Evolutionary conservation across 1,140 invertebrate species (phyloP), one percentile per base, ranked within the genome.

Genomic region (Zaprionus ghesquierei): DNA sequence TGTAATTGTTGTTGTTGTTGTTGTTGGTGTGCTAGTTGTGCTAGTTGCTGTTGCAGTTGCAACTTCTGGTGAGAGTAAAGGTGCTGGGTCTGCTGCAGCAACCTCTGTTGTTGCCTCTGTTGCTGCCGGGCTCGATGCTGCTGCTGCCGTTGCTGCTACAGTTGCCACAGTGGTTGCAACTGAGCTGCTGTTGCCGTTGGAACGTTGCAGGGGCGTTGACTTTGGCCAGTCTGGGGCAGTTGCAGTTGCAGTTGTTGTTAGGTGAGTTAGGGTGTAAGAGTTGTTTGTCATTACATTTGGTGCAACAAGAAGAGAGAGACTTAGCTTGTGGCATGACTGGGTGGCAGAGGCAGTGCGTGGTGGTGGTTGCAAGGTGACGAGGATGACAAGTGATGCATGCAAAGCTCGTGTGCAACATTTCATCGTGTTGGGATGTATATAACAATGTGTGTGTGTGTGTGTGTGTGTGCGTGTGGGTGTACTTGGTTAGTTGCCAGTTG

Each of bases 181-280:
- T 49, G 46, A 49, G 54, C 50, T 66, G 74, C 38, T 74, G 77
- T 35, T 76, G 70, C 73, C 84, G 72, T 50, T 85, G 58, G 58
- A 27, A 55, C 62, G 54, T n/a, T 18, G 27, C 55, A 68, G 50
- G 25, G 80, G 80, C 53, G 80, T 86, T 33, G 86, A 90, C 74
- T 90, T 90, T 18, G 86, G 86, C 86, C 86, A 90, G 75, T 90
- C 86, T 86, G 20, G 38, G 13, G 38, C 66, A 38, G 56, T 29
- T 27, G 79, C 69, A 41, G 68, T 69, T 64, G 64, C 78, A 74
- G 50, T 66, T 56, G 60, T 69, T 69, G 31, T 79, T 86, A 79
- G 75, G 81, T 86, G 72, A 66, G 82, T 86, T 86, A 81, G 59
- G 68, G 82, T 85, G 81, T 85, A 78, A 87, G 63, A 85, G 78